Percentiles rank a stretch among this genome's conserved stretches.
Evolutionary conservation across 2,113 vertebrate genomes (phyloP).

Genomic region (Setophaga coronata): DNA sequence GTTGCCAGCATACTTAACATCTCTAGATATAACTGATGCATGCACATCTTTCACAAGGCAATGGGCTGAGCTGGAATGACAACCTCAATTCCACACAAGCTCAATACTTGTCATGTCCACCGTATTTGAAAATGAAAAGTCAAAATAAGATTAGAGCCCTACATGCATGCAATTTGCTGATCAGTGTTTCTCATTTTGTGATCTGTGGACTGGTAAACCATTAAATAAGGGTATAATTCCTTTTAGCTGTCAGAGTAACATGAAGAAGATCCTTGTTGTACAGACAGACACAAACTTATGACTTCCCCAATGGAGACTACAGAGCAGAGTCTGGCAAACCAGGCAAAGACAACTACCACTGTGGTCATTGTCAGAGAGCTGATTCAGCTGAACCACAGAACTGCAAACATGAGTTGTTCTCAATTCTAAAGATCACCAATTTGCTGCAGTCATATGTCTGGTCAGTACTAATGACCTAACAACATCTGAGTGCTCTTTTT

Average conservation of each 20-base stretch:
- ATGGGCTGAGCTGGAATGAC: background rate
- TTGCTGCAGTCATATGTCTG: background rate
- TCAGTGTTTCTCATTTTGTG: background rate
- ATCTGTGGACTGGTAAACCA: background rate
- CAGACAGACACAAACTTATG: background rate
- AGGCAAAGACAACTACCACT: background rate
- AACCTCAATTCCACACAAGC: background rate
- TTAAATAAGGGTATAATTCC: background rate
- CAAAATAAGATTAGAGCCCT: background rate
- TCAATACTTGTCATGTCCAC: background rate
- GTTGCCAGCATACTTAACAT: background rate
- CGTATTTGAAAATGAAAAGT: background rate
- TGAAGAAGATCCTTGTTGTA: background rate
- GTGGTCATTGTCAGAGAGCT: background rate
- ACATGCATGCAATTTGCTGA: background rate
- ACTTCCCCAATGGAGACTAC: background rate
- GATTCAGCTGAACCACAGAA: background rate
- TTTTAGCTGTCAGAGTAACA: background rate
- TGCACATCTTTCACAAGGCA: background rate
- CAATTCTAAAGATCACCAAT: background rate
- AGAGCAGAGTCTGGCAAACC: background rate
- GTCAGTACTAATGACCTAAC: background rate
- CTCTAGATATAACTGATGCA: background rate
- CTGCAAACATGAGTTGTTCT: fast-evolving
- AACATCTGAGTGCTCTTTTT: background rate